phyloP scores from a whole-genome alignment of 2,888 invertebrate genomes.

The Metellina segmentata region DNA sequence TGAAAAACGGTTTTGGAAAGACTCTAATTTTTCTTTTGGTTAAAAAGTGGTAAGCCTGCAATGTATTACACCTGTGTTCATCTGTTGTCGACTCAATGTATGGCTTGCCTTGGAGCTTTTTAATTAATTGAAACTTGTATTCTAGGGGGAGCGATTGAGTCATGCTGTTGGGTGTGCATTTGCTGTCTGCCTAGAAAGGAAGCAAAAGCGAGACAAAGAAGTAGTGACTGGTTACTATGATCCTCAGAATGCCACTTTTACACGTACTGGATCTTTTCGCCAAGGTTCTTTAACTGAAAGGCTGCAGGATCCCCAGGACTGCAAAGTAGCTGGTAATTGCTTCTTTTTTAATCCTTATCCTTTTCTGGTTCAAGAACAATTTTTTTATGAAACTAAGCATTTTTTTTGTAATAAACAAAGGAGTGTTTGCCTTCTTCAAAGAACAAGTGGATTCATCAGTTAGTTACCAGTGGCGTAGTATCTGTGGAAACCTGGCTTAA shows the following conservation, averaged over 20 bases:
- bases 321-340: slow-evolving; percentile 82
- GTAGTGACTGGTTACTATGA: slow-evolving; percentile 95
- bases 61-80: no score
- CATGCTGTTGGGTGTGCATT: slow-evolving; percentile 99
- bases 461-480: no score
- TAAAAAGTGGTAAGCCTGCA: no score
- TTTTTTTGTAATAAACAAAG: no score
- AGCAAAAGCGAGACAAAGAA: slow-evolving; percentile 98
- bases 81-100: no score
- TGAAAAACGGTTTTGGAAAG: no score
- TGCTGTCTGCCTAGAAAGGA: slow-evolving; percentile 97
- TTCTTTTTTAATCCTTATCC: neutral
- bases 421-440: no score
- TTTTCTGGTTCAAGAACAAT: neutral
- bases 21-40: no score
- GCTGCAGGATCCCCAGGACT: slow-evolving; percentile 85
- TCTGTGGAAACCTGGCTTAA: no score
- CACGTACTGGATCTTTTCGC: slow-evolving; percentile 94
- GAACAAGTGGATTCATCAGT: no score
- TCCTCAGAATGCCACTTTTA: slow-evolving; percentile 93
- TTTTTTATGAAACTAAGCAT: neutral
- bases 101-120: no score
- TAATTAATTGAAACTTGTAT: neutral
- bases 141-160: slow-evolving; percentile 95
- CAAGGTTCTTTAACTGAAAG: slow-evolving; percentile 91